A percentile compares a stretch with the other conserved stretches of the same genome.
Conservation (phyloP, 2,888 invertebrate genomes). For the Myopa testacea region DNA sequence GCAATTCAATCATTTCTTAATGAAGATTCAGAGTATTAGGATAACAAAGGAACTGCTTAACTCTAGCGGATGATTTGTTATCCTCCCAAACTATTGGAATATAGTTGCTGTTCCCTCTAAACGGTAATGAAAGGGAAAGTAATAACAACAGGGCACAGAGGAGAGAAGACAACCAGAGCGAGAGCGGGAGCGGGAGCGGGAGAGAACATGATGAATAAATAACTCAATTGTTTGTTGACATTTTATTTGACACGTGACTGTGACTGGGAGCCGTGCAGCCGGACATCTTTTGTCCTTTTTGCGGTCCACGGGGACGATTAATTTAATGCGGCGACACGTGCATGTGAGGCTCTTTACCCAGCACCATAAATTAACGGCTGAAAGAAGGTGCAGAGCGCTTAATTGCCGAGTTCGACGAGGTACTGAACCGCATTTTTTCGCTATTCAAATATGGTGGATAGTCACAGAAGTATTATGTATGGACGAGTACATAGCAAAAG, state of each 20-base stretch:
- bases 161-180: no score
- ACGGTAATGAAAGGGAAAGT: no score
- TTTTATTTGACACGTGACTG: slow-evolving; percentile 68
- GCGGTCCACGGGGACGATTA: slow-evolving; percentile 60
- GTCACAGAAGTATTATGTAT: no score
- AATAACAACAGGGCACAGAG: no score
- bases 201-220: slow-evolving; percentile 55
- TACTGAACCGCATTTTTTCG: neutral
- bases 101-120: no score
- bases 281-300: slow-evolving; percentile 49
- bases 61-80: no score
- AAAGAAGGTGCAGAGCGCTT: slow-evolving; percentile 5
- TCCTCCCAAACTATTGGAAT: no score
- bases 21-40: no score
- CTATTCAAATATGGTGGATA: neutral
- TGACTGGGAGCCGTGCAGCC: slow-evolving; percentile 50
- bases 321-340: slow-evolving; percentile 53
- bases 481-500: neutral
- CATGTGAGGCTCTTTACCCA: neutral
- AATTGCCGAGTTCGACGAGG: neutral
- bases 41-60: no score
- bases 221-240: slow-evolving; percentile 68
- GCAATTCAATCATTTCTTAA: no score
- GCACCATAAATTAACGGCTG: slow-evolving; percentile 18
- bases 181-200: no score